Conservation (phyloP, 2,797 vertebrate species). For the Sebastes minor region DNA sequence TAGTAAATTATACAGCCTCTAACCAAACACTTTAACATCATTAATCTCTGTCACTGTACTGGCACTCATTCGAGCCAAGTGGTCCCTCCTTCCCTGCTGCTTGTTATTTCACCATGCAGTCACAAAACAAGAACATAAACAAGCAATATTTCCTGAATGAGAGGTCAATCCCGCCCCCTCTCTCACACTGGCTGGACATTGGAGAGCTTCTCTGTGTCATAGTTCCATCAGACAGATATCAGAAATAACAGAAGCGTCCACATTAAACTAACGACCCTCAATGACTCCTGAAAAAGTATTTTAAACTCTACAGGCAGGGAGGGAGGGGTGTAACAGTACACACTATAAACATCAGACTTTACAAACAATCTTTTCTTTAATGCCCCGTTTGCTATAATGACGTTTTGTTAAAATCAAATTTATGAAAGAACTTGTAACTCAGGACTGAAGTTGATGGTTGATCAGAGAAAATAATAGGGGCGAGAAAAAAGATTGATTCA, state of each 20-base stretch:
- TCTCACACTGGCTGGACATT: background rate
- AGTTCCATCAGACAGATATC: background rate
- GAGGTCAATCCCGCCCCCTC: background rate
- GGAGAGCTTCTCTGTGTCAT: background rate
- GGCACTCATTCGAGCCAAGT: background rate
- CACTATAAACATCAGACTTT: background rate
- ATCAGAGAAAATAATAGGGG: background rate
- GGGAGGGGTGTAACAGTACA: background rate
- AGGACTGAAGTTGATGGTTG: background rate
- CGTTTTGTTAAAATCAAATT: background rate
- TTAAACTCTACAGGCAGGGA: background rate
- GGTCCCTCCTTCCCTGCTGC: background rate
- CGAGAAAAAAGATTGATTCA: rapidly evolving
- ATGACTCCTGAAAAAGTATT: background rate
- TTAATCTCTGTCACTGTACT: background rate
- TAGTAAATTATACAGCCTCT: background rate
- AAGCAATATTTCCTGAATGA: background rate
- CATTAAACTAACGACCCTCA: background rate
- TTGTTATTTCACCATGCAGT: background rate
- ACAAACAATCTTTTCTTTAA: background rate
- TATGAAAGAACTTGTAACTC: background rate
- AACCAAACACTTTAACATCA: background rate
- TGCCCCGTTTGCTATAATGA: background rate
- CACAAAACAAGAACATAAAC: background rate
- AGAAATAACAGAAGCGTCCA: background rate